Base-by-base conservation (phyloP, 2,113 vertebrate species). In the Brachypodius melanocephalos region DNA sequence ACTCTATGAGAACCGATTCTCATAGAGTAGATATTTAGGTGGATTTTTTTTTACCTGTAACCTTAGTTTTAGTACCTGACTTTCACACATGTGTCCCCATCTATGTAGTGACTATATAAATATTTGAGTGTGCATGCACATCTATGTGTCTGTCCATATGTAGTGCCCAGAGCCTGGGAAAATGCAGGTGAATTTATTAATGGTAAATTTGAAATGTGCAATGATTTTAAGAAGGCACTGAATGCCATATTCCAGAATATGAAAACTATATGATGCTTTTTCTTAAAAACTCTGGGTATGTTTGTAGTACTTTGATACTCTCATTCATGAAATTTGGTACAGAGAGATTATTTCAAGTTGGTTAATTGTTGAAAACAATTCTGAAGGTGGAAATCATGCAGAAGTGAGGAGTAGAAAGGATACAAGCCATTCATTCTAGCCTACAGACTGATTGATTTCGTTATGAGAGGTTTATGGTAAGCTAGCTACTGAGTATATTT, bases 321-420 rank as follows among this genome's bases (percentile, higher is more conserved):
- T 74, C 14, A 18, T 71, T 80, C 11, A 24, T 78, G 36, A 80
- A 38, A 81, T 65, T 58, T 28, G 63, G 26, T 94, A 85, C 45
- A 57, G 71, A 77, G 55, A 80, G 58, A 77, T 87, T 80, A 67
- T 58, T 82, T 76, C 28, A 51, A 73, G 17, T 90, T 68, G 40
- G 65, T 84, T 88, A 86, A 90, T 58, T 49, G 21, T 59, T 32
- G 46, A 79, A 88, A 74, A 66, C 6, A 62, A 72, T 48, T 67
- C 31, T 42, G 69, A 67, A 93, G 58, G 74, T 63, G 43, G 29
- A 62, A 90, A 57, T 46, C 97, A 95, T 95, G 96, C 96, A 93
- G 71, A 90, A 77, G 20, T 49, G 73, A 73, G 63, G 62, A 67
- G 61, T 40, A 22, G n/a, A 36, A 91, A 85, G 55, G 76, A 84